Conservation (phyloP, 2,113 vertebrate species). For the Dissostichus mawsoni region DNA sequence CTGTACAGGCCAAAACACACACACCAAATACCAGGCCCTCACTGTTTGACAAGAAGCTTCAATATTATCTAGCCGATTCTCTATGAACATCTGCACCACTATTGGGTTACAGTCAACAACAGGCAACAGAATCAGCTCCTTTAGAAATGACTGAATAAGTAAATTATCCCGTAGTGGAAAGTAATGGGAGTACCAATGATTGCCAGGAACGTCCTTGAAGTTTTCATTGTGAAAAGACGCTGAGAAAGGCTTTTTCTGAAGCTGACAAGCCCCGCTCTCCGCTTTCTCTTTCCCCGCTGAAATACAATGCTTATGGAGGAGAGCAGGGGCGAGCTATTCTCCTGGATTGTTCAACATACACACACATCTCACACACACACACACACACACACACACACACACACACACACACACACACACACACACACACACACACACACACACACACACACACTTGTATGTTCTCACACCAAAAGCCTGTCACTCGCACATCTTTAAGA, state of each 20-base stretch:
- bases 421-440: conserved; percentile 5
- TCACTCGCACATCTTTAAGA: conserved; percentile 77
- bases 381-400: conserved; percentile 1
- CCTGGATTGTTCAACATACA: not conserved
- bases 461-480: conserved; percentile 56
- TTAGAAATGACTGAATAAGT: conserved; percentile 81
- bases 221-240: conserved; percentile 56
- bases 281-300: conserved; percentile 35
- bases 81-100: conserved; percentile 85
- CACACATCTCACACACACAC: conserved; percentile 12
- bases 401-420: conserved; percentile 6
- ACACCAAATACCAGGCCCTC: conserved; percentile 49
- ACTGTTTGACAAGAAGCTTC: conserved; percentile 65
- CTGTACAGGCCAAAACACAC: not conserved
- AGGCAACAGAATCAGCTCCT: conserved; percentile 69
- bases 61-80: conserved; percentile 81
- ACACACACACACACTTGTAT: conserved; percentile 22
- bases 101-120: conserved; percentile 78
- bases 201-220: conserved; percentile 68
- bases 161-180: conserved; percentile 44
- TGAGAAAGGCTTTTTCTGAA: conserved; percentile 52
- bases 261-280: conserved; percentile 46
- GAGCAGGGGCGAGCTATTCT: conserved; percentile 37
- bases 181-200: conserved; percentile 18
- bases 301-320: conserved; percentile 38